Base-by-base conservation (phyloP, 2,113 vertebrate genomes). In the Malurus melanocephalus region DNA sequence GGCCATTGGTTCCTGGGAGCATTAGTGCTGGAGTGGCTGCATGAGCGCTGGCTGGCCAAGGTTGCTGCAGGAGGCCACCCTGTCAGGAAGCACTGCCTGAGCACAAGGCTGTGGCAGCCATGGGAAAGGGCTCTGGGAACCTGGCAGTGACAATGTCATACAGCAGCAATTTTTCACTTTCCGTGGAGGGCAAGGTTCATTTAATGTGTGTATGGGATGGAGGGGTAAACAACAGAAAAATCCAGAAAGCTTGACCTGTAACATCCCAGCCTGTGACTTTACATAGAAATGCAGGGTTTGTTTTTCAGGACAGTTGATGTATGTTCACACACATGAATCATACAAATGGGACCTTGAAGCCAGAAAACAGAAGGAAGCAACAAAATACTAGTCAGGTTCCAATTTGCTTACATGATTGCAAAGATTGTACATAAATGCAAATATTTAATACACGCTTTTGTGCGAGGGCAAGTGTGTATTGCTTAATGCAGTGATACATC, bases 1-100 rank as follows among this genome's bases (percentile, higher is more conserved):
- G 45, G 61, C 43, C 40, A 14, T 12, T 0, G 0, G 2, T 26
- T 55, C 16, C 45, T 0, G 1, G 49, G 15, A n/a, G 9, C 46
- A 68, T 55, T 0, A 0, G 28, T 15, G 42, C 18, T 27, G 59
- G 46, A 11, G n/a, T 28, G n/a, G 5, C 30, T 77, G 24, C 0
- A 0, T 23, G 28, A 42, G 19, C 48, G n/a, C 46, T 68, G 55
- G 16, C 40, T 72, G 55, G 35, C 30, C 45, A 60, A 52, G 45
- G 13, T 62, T 53, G 13, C 32, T 89, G 40, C 24, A 38, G 56
- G 20, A 61, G 23, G 20, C 11, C 30, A 32, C 13, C 8, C 10
- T 23, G 7, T 16, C 40, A 68, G 40, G 33, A 22, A 42, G 18
- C 18, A 19, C 11, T 64, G 28, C 13, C 49, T 46, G 46, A 35